Conservation (phyloP, 2,797 vertebrate genomes). For the Scleropages formosus region DNA sequence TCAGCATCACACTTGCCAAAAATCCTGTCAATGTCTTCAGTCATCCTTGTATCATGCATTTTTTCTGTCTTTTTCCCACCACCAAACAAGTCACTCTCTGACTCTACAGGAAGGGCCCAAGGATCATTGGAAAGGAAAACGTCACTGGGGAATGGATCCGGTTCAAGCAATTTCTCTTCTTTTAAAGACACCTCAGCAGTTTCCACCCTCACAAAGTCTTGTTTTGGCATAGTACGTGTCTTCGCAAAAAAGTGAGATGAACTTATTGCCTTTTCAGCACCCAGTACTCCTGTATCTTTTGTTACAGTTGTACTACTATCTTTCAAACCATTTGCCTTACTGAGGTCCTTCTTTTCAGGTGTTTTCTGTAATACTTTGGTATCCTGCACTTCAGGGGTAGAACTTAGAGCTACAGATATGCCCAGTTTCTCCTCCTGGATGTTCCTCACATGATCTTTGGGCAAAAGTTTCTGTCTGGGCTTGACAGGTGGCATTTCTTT, state of each 20-base stretch:
- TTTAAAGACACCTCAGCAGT: not conserved
- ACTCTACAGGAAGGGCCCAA: conserved; percentile 43
- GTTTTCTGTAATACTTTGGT: not conserved
- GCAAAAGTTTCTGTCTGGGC: conserved; percentile 59
- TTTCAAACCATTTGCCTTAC: not conserved
- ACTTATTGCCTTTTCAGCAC: conserved; percentile 3
- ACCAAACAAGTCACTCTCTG: conserved; percentile 43
- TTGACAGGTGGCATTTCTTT: conserved; percentile 57
- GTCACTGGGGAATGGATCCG: conserved; percentile 56
- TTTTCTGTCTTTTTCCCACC: conserved; percentile 34
- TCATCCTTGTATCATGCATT: conserved; percentile 44
- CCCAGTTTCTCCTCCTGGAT: conserved; percentile 31
- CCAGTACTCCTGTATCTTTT: not conserved
- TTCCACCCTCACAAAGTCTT: conserved; percentile 11
- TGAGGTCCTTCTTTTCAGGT: not conserved
- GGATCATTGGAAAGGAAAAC: conserved; percentile 51
- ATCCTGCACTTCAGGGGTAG: conserved; percentile 6
- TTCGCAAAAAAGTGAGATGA: conserved; percentile 30
- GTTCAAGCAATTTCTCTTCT: conserved; percentile 36
- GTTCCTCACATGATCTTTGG: conserved; percentile 41
- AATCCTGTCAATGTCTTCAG: conserved; percentile 51
- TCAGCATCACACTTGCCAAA: conserved; percentile 47
- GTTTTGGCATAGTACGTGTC: conserved; percentile 25
- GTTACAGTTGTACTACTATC: not conserved
- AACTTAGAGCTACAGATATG: not conserved